Percentiles rank a stretch among this genome's conserved stretches.
phyloP scores from a whole-genome alignment of 2,797 vertebrate genomes.

The Champsocephalus gunnari region DNA sequence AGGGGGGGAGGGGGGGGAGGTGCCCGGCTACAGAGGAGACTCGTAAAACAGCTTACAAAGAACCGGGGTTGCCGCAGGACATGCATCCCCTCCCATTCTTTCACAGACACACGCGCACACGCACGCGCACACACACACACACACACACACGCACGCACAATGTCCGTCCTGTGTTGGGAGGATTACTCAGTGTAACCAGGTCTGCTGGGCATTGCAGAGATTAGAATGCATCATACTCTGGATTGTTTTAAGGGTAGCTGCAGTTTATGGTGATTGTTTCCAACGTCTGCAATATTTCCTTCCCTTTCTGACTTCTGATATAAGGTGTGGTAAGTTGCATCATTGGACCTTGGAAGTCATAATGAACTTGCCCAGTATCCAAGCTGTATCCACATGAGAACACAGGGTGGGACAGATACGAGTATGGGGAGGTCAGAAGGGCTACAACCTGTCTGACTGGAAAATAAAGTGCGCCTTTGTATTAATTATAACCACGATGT shows the following conservation, averaged over 20 bases:
- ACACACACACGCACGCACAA: constrained; percentile 35
- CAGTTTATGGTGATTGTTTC: background rate
- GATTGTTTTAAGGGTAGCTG: too few species aligned
- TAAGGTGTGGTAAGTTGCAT: too few species aligned
- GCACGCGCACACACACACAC: constrained; percentile 21
- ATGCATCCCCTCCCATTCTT: constrained; percentile 47
- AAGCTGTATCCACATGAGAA: too few species aligned
- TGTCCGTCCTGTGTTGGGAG: background rate
- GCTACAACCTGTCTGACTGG: too few species aligned
- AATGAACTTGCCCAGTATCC: too few species aligned
- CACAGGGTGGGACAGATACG: too few species aligned
- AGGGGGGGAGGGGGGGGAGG: constrained; percentile 2
- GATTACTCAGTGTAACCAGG: constrained; percentile 8
- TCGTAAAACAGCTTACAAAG: constrained; percentile 57
- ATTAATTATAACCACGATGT: too few species aligned
- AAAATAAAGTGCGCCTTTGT: too few species aligned
- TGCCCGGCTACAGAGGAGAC: constrained; percentile 49
- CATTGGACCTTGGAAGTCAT: too few species aligned
- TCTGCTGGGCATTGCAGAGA: background rate
- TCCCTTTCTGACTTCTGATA: background rate
- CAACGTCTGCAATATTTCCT: background rate
- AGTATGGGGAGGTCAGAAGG: too few species aligned
- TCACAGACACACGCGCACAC: constrained; percentile 12
- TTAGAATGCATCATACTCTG: too few species aligned
- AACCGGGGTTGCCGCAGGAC: constrained; percentile 49